Evolutionary conservation across 2,888 invertebrate species (phyloP).

Genomic region (Campoplex capitator): DNA sequence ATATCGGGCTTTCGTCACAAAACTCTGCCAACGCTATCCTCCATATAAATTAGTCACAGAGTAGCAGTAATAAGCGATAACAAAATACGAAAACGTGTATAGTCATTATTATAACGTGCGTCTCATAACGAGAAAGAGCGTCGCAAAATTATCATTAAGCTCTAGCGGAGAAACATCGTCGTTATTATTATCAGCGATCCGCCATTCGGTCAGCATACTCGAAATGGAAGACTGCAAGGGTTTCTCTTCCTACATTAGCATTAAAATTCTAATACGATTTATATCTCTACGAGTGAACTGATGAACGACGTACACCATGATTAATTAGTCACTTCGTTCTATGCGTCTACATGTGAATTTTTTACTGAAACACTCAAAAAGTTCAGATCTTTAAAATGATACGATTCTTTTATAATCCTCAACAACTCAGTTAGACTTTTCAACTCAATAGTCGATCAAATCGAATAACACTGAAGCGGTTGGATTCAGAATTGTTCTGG

Average conservation of each 20-base stretch:
- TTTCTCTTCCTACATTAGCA: slow-evolving; percentile 19
- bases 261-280: slow-evolving; percentile 63
- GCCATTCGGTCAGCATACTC: slow-evolving; percentile 49
- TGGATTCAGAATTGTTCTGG: neutral
- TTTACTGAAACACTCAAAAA: slow-evolving; percentile 26
- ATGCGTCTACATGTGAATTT: slow-evolving; percentile 31
- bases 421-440: neutral
- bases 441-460: neutral
- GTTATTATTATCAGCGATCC: slow-evolving; percentile 56
- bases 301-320: slow-evolving; percentile 47
- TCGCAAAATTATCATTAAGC: slow-evolving; percentile 63
- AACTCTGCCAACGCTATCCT: slow-evolving; percentile 27
- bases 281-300: slow-evolving; percentile 59
- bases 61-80: slow-evolving; percentile 69
- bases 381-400: neutral
- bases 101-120: slow-evolving; percentile 33
- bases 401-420: neutral
- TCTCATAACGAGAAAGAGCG: slow-evolving; percentile 47
- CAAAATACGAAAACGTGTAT: slow-evolving; percentile 70
- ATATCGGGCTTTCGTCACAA: slow-evolving; percentile 25
- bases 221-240: slow-evolving; percentile 29
- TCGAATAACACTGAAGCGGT: neutral
- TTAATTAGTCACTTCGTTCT: slow-evolving; percentile 69
- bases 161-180: neutral
- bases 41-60: slow-evolving; percentile 76